A percentile compares a stretch with the other conserved stretches of the same genome.
Conservation (phyloP, 2,888 invertebrate species). For the Drosophila differens region DNA sequence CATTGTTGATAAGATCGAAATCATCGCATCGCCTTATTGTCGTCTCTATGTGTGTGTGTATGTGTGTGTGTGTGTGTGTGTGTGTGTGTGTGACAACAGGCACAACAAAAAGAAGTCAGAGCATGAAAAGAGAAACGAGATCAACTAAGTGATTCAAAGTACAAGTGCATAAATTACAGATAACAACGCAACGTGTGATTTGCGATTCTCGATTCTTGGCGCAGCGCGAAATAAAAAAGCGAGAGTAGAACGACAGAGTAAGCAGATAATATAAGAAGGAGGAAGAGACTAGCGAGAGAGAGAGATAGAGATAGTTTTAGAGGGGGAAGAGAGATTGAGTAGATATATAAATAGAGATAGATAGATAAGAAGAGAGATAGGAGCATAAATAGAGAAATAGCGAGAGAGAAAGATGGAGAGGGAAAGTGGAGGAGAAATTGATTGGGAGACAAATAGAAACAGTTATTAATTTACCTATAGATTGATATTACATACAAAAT, state of each 20-base stretch:
- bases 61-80: conserved; percentile 31
- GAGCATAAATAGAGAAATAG: not conserved
- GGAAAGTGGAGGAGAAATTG: not conserved
- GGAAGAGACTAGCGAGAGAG: not conserved
- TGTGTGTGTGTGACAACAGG: conserved; percentile 54
- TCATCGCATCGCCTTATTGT: conserved; percentile 67
- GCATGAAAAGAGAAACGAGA: conserved; percentile 57
- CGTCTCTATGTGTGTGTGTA: conserved; percentile 23
- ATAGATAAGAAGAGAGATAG: not conserved
- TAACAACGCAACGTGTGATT: conserved; percentile 65
- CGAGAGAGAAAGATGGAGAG: not conserved
- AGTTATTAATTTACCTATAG: not conserved
- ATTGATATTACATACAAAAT: not conserved
- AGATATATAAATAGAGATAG: not conserved
- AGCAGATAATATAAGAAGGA: not conserved
- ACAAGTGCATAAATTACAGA: conserved; percentile 82
- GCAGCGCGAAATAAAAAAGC: conserved; percentile 23
- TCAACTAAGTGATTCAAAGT: conserved; percentile 77
- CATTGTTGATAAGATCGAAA: conserved; percentile 77
- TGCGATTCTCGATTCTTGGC: conserved; percentile 36
- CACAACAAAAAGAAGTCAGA: conserved; percentile 38
- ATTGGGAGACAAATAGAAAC: not conserved
- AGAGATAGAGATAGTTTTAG: not conserved
- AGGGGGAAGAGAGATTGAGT: not conserved
- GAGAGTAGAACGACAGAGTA: conserved; percentile 13